Conservation (phyloP, 2,113 vertebrate species). For the Uria lomvia region DNA sequence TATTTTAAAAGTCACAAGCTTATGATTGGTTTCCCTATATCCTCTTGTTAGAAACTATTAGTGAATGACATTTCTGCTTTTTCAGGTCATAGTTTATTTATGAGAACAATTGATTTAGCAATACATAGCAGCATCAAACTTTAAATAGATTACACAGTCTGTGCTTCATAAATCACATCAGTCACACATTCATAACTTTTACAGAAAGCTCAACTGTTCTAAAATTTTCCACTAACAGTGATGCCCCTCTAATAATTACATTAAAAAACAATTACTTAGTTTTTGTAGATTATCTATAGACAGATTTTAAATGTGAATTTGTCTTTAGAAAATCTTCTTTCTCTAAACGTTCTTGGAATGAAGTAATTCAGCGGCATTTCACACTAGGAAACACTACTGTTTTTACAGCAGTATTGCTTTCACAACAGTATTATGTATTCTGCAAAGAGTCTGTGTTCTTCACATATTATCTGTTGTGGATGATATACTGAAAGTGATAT, state of each 20-base stretch:
- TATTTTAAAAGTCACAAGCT: not conserved
- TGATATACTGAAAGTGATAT: not conserved
- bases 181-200: conserved; percentile 35
- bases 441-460: not conserved
- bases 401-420: not conserved
- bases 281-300: conserved; percentile 4
- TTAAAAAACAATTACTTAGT: not conserved
- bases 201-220: not conserved
- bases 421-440: not conserved
- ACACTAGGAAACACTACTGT: not conserved
- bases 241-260: not conserved
- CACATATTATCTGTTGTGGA: not conserved
- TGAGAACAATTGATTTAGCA: conserved; percentile 63
- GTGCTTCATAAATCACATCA: conserved; percentile 31
- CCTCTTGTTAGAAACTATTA: not conserved
- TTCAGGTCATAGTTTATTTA: conserved; percentile 50
- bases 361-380: not conserved
- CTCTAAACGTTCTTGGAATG: not conserved
- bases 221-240: not conserved
- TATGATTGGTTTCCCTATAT: not conserved
- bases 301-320: not conserved
- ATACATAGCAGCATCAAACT: conserved; percentile 25
- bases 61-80: conserved; percentile 34
- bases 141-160: conserved; percentile 37
- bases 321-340: not conserved